Evolutionary conservation across 2,888 invertebrate species (phyloP), one percentile per base, ranked within the genome.

Genomic region (Limnephilus marmoratus): DNA sequence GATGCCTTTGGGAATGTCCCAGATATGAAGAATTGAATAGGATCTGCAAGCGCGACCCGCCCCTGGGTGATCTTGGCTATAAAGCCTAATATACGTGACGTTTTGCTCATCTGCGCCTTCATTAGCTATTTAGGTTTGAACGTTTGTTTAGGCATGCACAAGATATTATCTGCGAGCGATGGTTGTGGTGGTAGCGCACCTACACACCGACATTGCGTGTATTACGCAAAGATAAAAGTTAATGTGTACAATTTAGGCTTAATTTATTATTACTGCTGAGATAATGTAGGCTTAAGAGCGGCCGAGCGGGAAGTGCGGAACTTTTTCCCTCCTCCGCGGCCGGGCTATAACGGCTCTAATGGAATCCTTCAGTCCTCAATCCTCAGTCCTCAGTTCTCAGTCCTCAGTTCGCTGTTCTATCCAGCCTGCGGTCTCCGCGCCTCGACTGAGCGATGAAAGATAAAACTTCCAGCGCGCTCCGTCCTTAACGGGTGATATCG

Each of bases 111-210:
- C 93, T 93, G 93, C 90, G 93, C 93, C 93, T 93, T 93, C 93
- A 93, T 93, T 93, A 93, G 93, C 93, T 93, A 93, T 93, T 93
- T 93, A 92, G 93, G 93, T 93, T 93, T 92, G 93, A 91, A 91
- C 92, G 93, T 92, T 93, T 93, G 93, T 93, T 93, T 93, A 93
- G 93, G 93, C 93, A 91, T 93, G 91, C 93, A 92, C 93, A 85
- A 93, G 93, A 93, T 93, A 93, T 85, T 93, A 93, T 93, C 93
- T 68, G 86, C 86, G 91, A 83, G 85, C 90, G 34, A n/a, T 18
- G 85, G 31, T 45, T 81, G 90, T 81, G 49, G 53, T 90, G 49
- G 53, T 90, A 85, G 89, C 92, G 68, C 92, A 92, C 92, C 93
- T 68, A 93, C 91, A 92, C 93, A 92, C 91, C 90, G 90, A 90